Percentiles rank a stretch among this genome's conserved stretches.
Conservation (phyloP, 2,888 invertebrate genomes). For the Zygogramma bicolorata region DNA sequence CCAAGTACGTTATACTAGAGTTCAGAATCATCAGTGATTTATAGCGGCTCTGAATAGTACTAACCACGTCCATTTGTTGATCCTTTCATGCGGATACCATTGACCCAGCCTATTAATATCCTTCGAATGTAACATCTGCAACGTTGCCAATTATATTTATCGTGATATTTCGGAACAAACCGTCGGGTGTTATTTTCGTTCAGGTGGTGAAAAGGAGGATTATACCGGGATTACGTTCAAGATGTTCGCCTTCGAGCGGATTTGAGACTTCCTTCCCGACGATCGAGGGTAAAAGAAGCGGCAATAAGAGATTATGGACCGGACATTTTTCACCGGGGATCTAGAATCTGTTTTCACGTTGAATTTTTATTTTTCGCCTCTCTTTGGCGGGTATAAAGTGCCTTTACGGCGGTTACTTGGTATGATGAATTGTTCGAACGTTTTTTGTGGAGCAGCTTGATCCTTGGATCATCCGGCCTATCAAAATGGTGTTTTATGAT, state of each 20-base stretch:
- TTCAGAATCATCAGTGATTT: constrained; percentile 25
- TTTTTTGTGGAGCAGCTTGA: background rate
- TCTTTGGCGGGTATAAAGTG: background rate
- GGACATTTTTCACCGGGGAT: constrained; percentile 32
- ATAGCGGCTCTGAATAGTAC: constrained; percentile 29
- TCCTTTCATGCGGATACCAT: constrained; percentile 35
- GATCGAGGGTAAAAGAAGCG: constrained; percentile 26
- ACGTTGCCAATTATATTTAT: constrained; percentile 29
- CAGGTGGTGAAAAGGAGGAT: constrained; percentile 33
- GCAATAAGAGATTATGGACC: constrained; percentile 28
- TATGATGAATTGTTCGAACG: background rate
- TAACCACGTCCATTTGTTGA: constrained; percentile 37
- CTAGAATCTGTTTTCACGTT: constrained; percentile 21
- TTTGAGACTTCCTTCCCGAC: constrained; percentile 30
- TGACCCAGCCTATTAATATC: constrained; percentile 40
- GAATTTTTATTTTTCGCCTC: background rate
- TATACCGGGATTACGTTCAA: constrained; percentile 30
- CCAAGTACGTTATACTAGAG: background rate
- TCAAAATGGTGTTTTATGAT: background rate
- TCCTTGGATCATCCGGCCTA: background rate
- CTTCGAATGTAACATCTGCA: constrained; percentile 11
- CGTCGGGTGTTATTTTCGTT: constrained; percentile 31
- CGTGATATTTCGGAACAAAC: constrained; percentile 26
- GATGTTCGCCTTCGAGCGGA: constrained; percentile 34
- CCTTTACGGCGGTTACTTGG: background rate